Percentiles rank a stretch among this genome's conserved stretches.
Conservation (phyloP, 2,113 vertebrate species). For the Hypomesus transpacificus region DNA sequence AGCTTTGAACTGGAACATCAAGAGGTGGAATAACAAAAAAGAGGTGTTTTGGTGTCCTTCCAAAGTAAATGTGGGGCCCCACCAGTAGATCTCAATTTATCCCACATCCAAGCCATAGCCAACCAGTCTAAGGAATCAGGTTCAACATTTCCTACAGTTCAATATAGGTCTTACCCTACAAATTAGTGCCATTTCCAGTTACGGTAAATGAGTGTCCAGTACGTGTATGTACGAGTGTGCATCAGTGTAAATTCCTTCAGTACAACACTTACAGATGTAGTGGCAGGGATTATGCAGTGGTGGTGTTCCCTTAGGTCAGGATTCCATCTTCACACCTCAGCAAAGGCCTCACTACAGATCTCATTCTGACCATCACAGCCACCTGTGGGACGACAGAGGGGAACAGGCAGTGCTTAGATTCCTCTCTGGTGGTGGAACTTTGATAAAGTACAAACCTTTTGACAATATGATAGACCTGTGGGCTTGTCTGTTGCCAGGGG, state of each 20-base stretch:
- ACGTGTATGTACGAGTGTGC: neutral
- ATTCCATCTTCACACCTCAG: conserved; percentile 29
- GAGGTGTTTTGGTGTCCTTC: neutral
- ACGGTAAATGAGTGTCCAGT: neutral
- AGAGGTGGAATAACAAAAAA: conserved; percentile 8
- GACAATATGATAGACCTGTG: too few relatives aligned
- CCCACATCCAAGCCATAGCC: neutral
- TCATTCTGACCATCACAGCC: conserved; percentile 21
- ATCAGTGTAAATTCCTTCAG: conserved; percentile 8
- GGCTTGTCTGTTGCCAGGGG: too few relatives aligned
- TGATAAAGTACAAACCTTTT: too few relatives aligned
- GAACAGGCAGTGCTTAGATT: neutral
- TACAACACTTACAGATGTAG: conserved; percentile 2
- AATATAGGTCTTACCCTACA: too few relatives aligned
- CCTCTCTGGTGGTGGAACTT: too few relatives aligned
- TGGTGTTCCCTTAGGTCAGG: conserved; percentile 35
- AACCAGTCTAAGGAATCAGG: neutral
- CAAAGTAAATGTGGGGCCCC: too few relatives aligned
- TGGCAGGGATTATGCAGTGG: conserved; percentile 22
- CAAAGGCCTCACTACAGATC: conserved; percentile 6
- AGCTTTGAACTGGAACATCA: neutral
- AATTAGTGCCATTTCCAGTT: too few relatives aligned
- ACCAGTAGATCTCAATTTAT: neutral
- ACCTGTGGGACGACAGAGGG: conserved; percentile 13
- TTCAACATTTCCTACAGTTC: too few relatives aligned